phyloP scores from a whole-genome alignment of 1,140 invertebrate species.

The Drosophila triauraria region DNA sequence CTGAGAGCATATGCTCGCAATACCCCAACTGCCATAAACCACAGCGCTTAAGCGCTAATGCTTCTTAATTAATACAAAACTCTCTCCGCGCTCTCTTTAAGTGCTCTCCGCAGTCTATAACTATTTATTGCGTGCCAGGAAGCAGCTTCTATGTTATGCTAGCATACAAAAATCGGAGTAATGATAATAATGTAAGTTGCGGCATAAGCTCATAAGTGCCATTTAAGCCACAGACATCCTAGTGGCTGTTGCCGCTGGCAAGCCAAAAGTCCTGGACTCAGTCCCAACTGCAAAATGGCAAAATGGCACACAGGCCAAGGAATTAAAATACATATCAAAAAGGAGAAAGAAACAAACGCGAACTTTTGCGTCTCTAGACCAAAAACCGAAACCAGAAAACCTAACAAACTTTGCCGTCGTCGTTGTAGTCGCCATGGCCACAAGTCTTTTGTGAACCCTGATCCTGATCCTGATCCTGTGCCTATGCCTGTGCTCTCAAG shows the following conservation, averaged over 20 bases:
- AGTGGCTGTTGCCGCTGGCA: slow-evolving; percentile 33
- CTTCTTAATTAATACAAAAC: slow-evolving; percentile 73
- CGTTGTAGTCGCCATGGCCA: slow-evolving; percentile 52
- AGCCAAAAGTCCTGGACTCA: slow-evolving; percentile 51
- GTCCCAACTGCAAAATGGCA: slow-evolving; percentile 67
- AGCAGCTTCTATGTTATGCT: slow-evolving; percentile 21
- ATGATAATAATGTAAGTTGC: slow-evolving; percentile 84
- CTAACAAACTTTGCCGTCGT: slow-evolving; percentile 71
- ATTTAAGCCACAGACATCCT: slow-evolving; percentile 78
- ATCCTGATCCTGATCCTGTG: slow-evolving; percentile 36
- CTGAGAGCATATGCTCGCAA: slow-evolving; percentile 15
- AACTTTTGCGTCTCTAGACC: slow-evolving; percentile 74
- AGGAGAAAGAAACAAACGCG: slow-evolving; percentile 68
- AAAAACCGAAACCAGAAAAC: slow-evolving; percentile 64
- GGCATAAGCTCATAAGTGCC: slow-evolving; percentile 83
- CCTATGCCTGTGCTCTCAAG: not conserved
- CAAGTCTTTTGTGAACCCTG: slow-evolving; percentile 58
- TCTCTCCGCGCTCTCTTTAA: slow-evolving; percentile 4
- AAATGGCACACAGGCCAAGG: slow-evolving; percentile 70
- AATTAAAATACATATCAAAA: slow-evolving; percentile 83
- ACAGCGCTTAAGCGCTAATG: slow-evolving; percentile 48
- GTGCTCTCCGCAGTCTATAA: slow-evolving; percentile 61
- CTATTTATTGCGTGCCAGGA: slow-evolving; percentile 68
- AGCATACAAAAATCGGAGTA: slow-evolving; percentile 64
- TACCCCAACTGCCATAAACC: slow-evolving; percentile 44